These are phyloP conservation scores for Meta bourneti DNA, from an alignment of 2,888 invertebrate genomes.

Conservation along the genomic window DNA sequence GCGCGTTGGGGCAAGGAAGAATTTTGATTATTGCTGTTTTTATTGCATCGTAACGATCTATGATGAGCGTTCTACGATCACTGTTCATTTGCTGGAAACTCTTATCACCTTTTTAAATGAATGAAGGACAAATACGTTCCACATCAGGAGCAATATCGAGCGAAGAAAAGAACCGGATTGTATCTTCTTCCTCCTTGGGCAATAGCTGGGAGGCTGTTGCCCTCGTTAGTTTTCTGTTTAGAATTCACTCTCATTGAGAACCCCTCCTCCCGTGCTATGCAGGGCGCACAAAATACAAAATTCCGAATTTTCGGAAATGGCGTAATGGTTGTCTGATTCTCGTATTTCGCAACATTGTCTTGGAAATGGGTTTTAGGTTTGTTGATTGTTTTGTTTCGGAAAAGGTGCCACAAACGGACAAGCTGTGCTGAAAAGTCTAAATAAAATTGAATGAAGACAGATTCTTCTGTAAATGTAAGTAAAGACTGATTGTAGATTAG, in stretches of 20 bases:
- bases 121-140: conserved; percentile 38
- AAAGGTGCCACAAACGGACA: too few relatives aligned
- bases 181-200: conserved; percentile 54
- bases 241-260: conserved; percentile 48
- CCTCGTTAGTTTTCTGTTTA: conserved; percentile 46
- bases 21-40: not conserved
- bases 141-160: conserved; percentile 26
- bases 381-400: too few relatives aligned
- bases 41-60: not conserved
- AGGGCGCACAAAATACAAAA: not conserved
- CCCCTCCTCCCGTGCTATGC: not conserved
- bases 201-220: conserved; percentile 56
- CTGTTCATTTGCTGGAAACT: not conserved
- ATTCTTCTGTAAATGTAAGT: too few relatives aligned
- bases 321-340: too few relatives aligned
- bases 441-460: too few relatives aligned
- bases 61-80: not conserved
- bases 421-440: too few relatives aligned
- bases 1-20: not conserved
- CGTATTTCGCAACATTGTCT: too few relatives aligned
- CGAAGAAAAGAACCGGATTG: conserved; percentile 69
- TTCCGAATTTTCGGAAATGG: not conserved
- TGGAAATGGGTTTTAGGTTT: too few relatives aligned
- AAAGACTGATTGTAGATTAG: too few relatives aligned
- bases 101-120: conserved; percentile 3